phyloP scores from a whole-genome alignment of 2,888 invertebrate species.

The Odontocolon sp. region DNA sequence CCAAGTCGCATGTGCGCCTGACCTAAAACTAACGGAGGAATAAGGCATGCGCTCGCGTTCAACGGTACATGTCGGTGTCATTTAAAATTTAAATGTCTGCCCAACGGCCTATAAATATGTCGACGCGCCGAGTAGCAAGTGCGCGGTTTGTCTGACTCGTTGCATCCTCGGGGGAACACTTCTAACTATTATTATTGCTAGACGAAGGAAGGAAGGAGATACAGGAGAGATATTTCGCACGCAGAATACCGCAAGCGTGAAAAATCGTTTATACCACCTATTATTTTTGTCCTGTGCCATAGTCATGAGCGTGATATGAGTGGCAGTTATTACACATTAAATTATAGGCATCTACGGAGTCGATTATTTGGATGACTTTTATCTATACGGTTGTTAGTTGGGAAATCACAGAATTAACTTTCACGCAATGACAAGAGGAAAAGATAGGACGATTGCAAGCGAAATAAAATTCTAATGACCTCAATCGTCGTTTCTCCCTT shows the following conservation, averaged over 20 bases:
- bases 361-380: neutral
- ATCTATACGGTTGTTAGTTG: neutral
- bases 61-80: conserved; percentile 69
- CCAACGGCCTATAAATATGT: conserved; percentile 69
- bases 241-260: conserved; percentile 43
- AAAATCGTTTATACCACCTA: conserved; percentile 45
- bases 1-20: conserved; percentile 11
- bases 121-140: conserved; percentile 40
- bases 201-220: conserved; percentile 10
- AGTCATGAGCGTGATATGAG: conserved; percentile 7
- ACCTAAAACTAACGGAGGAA: conserved; percentile 50
- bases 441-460: neutral
- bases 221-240: conserved; percentile 23
- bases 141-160: conserved; percentile 18
- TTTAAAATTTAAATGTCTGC: conserved; percentile 76
- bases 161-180: conserved; percentile 10
- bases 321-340: conserved; percentile 43
- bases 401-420: conserved; percentile 33
- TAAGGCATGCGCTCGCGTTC: conserved; percentile 63
- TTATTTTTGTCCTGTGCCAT: neutral
- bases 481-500: conserved; percentile 46
- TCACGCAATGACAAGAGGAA: conserved; percentile 34
- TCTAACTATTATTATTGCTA: too few relatives aligned
- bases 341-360: neutral
- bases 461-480: conserved; percentile 44